phyloP scores from a whole-genome alignment of 2,888 invertebrate genomes.

The Drosophila mercatorum region DNA sequence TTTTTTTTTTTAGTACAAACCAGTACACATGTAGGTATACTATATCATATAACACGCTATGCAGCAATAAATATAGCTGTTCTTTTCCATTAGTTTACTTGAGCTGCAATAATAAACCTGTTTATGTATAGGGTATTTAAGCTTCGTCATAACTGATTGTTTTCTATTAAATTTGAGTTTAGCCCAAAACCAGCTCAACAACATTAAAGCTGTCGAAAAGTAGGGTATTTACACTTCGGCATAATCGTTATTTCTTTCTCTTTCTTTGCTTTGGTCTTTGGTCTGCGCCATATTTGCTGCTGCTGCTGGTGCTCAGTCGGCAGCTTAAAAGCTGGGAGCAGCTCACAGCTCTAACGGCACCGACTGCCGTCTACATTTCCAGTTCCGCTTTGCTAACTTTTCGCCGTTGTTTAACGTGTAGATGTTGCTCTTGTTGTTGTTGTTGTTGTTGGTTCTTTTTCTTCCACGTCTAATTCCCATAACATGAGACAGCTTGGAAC shows the following conservation, averaged over 20 bases:
- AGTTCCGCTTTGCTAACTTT: conserved; percentile 79
- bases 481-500: conserved; percentile 62
- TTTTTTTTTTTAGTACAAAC: neutral
- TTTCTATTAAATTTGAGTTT: neutral
- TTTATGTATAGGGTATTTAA: neutral
- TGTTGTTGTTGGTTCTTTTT: conserved; percentile 45
- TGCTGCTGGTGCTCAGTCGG: conserved; percentile 45
- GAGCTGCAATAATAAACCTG: neutral
- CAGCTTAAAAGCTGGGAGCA: conserved; percentile 66
- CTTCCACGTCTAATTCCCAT: conserved; percentile 59
- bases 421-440: conserved; percentile 43
- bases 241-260: conserved; percentile 6
- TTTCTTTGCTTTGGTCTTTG: conserved; percentile 41
- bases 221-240: conserved; percentile 8
- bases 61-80: neutral
- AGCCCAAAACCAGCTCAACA: neutral
- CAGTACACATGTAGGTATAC: neutral
- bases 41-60: neutral
- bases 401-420: conserved; percentile 68
- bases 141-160: too few species aligned
- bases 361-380: conserved; percentile 60
- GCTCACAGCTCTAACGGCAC: conserved; percentile 72
- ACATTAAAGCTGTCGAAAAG: neutral
- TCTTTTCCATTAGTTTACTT: neutral
- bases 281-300: conserved; percentile 54